A percentile compares a stretch with the other conserved stretches of the same genome.
These are phyloP conservation scores for Limnephilus rhombicus DNA, from an alignment of 2,888 invertebrate species.

Conservation along the genomic window DNA sequence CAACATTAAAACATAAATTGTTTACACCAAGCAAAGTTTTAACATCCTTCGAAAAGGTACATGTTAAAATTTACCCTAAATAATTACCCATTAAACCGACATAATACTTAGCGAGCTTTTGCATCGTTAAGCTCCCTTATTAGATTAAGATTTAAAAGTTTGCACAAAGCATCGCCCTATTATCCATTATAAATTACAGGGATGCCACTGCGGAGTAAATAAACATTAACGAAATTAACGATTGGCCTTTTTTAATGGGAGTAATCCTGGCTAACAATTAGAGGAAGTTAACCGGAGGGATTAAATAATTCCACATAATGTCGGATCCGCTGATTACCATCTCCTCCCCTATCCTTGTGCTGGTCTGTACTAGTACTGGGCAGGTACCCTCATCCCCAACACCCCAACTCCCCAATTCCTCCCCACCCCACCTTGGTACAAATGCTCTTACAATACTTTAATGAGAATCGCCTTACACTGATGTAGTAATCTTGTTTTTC, in stretches of 20 bases:
- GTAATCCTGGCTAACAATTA: constrained; percentile 43
- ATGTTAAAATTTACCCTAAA: neutral
- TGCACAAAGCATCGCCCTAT: neutral
- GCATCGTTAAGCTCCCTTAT: neutral
- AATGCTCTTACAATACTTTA: neutral
- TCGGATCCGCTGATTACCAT: constrained; percentile 37
- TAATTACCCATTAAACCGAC: neutral
- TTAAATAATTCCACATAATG: constrained; percentile 40
- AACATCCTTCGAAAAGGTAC: neutral
- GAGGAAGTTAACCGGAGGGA: constrained; percentile 44
- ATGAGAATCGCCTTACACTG: neutral
- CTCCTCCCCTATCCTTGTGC: neutral
- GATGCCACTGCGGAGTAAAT: constrained; percentile 30
- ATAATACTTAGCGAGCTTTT: neutral
- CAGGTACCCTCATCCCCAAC: neutral
- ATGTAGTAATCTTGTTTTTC: neutral
- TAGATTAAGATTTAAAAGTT: neutral
- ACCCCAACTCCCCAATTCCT: neutral
- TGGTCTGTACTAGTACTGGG: neutral
- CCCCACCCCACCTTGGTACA: neutral
- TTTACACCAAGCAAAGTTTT: neutral
- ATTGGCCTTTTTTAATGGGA: constrained; percentile 41
- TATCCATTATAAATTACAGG: neutral
- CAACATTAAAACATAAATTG: neutral
- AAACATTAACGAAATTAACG: constrained; percentile 50